A percentile compares a stretch with the other conserved stretches of the same genome.
Conservation (phyloP, 2,113 vertebrate species). For the Leiothrix lutea region DNA sequence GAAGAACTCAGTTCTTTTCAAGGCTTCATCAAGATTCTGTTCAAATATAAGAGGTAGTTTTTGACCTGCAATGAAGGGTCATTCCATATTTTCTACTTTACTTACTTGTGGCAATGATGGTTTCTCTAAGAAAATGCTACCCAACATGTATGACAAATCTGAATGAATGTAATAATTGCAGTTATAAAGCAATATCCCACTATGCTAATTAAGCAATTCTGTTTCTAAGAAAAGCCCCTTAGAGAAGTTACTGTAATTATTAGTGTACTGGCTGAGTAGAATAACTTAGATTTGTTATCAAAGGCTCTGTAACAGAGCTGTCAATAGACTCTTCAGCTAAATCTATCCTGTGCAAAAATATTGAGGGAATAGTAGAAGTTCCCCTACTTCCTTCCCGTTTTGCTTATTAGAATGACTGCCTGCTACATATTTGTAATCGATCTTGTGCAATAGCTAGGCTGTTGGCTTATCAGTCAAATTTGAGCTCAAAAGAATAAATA, state of each 20-base stretch:
- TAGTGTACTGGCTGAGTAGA: not conserved
- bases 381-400: not conserved
- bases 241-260: not conserved
- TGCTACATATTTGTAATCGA: not conserved
- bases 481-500: not conserved
- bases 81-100: not conserved
- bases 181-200: not conserved
- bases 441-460: not conserved
- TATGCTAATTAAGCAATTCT: not conserved
- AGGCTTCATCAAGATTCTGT: not conserved
- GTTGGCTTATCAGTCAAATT: not conserved
- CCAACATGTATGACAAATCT: not conserved
- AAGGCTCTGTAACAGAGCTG: not conserved
- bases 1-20: not conserved
- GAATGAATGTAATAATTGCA: not conserved
- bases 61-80: not conserved
- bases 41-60: not conserved
- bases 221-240: slow-evolving; percentile 2
- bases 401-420: not conserved
- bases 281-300: not conserved
- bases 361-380: not conserved
- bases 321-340: not conserved
- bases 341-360: not conserved
- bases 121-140: not conserved
- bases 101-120: not conserved